Evolutionary conservation across 2,888 invertebrate species (phyloP), one percentile per base, ranked within the genome.

Genomic region (Plagodis pulveraria): DNA sequence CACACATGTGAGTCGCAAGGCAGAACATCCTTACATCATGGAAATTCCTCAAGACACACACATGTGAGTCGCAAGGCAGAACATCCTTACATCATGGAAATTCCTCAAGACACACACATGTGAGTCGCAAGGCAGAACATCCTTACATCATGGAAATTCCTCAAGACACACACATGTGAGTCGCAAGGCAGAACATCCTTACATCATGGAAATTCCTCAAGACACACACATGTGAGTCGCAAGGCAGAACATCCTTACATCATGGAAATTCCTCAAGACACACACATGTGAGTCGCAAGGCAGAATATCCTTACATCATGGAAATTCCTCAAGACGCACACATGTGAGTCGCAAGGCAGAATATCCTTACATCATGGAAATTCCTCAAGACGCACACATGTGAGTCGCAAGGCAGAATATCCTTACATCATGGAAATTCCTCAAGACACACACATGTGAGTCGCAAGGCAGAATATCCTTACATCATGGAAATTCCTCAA

Each of bases 21-120:
- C 38, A 38, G 22, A 32, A 43, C 10, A 50, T 50, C 42, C 50
- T 50, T 49, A 41, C 22, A 22, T 22, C 22, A 22, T 22, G 22
- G 34, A 11, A 40, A 10, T 40, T 49, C 38, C 49, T 49, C 22
- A 22, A 22, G 22, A 22, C 22, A 35, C 43, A 50, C 35, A n/a
- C 50, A 50, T 42, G 11, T n/a, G 9, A 35, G 12, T 8, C 11
- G 35, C 35, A 36, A 35, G 34, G 38, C 38, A 38, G 22, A 32
- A 43, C 10, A 50, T 50, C 42, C 50, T 50, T 49, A 41, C 22
- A 22, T 22, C 22, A 22, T 22, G 22, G 34, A 11, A 40, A 10
- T 40, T 49, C 38, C 49, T 49, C 22, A 22, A 22, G 22, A 22
- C 22, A 35, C 43, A 50, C 35, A n/a, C 50, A 50, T 42, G 11